These are phyloP conservation scores for Nephrotoma appendiculata DNA, from an alignment of 2,888 invertebrate species.

Conservation along the genomic window DNA sequence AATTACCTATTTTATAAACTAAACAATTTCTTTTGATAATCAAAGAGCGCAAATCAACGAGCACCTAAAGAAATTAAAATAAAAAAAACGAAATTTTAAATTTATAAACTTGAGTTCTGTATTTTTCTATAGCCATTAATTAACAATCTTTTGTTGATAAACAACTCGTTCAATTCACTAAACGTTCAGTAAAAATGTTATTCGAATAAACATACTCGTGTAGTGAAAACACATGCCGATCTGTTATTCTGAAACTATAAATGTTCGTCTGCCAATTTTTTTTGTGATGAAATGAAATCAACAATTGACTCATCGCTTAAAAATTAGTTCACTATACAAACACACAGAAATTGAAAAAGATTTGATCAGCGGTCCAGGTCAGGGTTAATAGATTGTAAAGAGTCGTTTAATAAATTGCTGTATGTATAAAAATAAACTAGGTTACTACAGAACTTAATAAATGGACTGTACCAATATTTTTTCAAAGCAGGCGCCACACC, in stretches of 20 bases:
- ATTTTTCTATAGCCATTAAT: neutral
- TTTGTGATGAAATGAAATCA: neutral
- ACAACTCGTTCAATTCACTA: neutral
- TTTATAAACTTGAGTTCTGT: neutral
- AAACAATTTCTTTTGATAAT: neutral
- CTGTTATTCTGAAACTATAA: neutral
- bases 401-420: neutral
- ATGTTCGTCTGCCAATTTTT: neutral
- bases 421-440: neutral
- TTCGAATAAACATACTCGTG: neutral
- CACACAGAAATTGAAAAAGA: neutral
- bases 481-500: neutral
- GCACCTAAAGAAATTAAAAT: neutral
- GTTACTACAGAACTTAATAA: neutral
- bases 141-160: neutral
- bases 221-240: neutral
- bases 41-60: neutral
- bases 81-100: neutral
- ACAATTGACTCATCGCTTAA: neutral
- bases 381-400: neutral
- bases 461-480: neutral
- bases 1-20: too few relatives aligned
- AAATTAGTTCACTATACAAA: neutral
- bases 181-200: neutral
- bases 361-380: neutral